A percentile compares a stretch with the other conserved stretches of the same genome.
Evolutionary conservation across 2,797 vertebrate species (phyloP).

Genomic region (Siniperca undulata): DNA sequence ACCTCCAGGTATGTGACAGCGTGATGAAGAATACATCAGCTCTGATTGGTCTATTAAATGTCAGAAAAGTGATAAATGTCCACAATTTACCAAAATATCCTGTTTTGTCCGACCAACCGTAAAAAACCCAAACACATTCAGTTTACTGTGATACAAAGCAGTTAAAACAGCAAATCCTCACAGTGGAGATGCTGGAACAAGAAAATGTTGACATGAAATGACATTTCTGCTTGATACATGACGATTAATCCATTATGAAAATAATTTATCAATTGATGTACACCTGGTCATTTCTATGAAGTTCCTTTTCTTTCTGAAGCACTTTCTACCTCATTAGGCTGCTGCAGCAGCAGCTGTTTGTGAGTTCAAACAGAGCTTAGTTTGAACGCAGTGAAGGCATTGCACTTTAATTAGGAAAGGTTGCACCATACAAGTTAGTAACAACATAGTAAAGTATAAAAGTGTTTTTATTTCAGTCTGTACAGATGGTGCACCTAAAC

Average conservation of each 20-base stretch:
- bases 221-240: not conserved
- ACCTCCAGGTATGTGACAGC: slow-evolving; percentile 89
- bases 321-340: too few relatives aligned
- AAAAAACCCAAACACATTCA: not conserved
- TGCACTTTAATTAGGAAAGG: too few relatives aligned
- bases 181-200: not conserved
- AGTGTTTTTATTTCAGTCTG: too few relatives aligned
- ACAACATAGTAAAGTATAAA: too few relatives aligned
- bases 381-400: too few relatives aligned
- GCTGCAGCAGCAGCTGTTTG: too few relatives aligned
- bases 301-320: too few relatives aligned
- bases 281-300: too few relatives aligned
- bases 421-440: too few relatives aligned
- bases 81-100: not conserved
- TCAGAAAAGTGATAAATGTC: not conserved
- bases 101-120: not conserved
- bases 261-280: not conserved
- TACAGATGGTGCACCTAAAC: not conserved
- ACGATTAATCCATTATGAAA: not conserved
- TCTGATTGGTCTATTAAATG: not conserved
- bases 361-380: too few relatives aligned
- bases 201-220: not conserved
- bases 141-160: not conserved
- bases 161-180: not conserved
- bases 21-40: not conserved